A percentile compares a stretch with the other conserved stretches of the same genome.
These are phyloP conservation scores for Auanema freiburgensis DNA, from an alignment of 2,888 invertebrate species.

Conservation along the genomic window DNA sequence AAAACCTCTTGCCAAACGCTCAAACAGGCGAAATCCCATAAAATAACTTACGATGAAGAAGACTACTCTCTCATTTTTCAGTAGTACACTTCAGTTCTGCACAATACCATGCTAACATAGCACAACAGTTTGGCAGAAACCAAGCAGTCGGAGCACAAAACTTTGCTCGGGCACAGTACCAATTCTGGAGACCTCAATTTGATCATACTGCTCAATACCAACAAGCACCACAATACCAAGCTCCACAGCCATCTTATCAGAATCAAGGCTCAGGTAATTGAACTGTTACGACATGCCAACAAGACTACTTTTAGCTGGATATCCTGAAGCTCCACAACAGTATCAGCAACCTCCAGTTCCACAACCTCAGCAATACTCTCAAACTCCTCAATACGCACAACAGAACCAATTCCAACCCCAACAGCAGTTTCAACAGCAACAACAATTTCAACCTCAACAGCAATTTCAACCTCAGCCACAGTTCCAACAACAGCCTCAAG, in stretches of 20 bases:
- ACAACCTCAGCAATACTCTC: constrained; percentile 13
- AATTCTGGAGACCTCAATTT: too few relatives aligned
- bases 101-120: too few relatives aligned
- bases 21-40: too few relatives aligned
- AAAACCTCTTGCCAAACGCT: too few relatives aligned
- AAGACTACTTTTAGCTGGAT: constrained; percentile 5
- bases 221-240: constrained; percentile 4
- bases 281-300: constrained; percentile 5
- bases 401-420: constrained; percentile 22
- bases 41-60: too few relatives aligned
- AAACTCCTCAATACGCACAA: constrained; percentile 17
- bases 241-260: background rate
- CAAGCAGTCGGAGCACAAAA: too few relatives aligned
- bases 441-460: constrained; percentile 2
- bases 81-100: too few relatives aligned
- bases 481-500: constrained; percentile 23
- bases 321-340: constrained; percentile 15
- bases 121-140: too few relatives aligned
- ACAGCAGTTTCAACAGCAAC: constrained; percentile 14
- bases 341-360: constrained; percentile 23
- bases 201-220: too few relatives aligned
- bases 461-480: constrained; percentile 17
- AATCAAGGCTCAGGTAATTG: background rate
- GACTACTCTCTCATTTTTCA: too few relatives aligned
- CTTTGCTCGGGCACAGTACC: too few relatives aligned